These are phyloP conservation scores for Melanocharis versteri DNA, from an alignment of 2,113 vertebrate genomes.

Conservation along the genomic window DNA sequence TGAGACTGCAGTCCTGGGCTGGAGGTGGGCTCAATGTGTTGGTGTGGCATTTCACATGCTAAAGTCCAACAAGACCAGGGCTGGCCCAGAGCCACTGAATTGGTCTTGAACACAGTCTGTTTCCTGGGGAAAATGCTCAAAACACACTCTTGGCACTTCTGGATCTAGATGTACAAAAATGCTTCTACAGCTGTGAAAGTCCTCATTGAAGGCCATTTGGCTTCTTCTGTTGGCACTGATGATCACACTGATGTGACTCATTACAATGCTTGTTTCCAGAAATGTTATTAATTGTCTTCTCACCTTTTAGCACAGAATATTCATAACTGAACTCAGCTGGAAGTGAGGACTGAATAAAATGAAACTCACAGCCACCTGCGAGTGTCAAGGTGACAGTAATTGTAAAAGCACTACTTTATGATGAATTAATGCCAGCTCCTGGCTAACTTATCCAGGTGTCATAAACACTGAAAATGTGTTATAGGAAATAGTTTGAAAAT, in stretches of 20 bases:
- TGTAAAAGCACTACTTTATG: background rate
- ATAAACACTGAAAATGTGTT: background rate
- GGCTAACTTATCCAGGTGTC: background rate
- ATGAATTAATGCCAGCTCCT: background rate
- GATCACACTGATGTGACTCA: background rate
- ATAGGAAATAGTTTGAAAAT: background rate
- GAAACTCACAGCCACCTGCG: background rate
- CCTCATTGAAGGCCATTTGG: background rate
- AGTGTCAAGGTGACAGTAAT: background rate
- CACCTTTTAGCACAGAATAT: background rate
- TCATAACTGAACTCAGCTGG: background rate
- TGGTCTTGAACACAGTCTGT: background rate
- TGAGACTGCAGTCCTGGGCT: background rate
- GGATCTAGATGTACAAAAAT: background rate
- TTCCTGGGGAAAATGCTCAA: background rate
- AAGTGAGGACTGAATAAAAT: background rate
- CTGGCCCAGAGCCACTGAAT: background rate
- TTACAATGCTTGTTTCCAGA: background rate
- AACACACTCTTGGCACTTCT: background rate
- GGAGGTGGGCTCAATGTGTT: fast-evolving
- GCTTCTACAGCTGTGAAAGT: background rate
- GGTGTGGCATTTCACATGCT: background rate
- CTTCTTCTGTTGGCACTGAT: background rate
- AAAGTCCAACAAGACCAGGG: background rate
- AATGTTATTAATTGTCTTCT: background rate